Conservation (phyloP, 2,888 invertebrate species). For the Acrobasis consociella region DNA sequence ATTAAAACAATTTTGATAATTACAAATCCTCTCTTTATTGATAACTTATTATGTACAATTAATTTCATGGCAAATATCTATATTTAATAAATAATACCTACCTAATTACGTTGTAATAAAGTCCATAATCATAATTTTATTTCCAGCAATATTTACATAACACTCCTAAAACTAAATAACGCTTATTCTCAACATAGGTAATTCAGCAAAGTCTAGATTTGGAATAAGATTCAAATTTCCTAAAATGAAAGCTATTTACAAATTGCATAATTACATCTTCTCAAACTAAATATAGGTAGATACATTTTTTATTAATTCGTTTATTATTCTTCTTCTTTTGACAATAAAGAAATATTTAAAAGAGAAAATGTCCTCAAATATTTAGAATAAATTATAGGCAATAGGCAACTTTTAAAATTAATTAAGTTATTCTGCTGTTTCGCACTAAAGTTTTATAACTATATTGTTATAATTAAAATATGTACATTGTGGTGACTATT, state of each 20-base stretch:
- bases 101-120: constrained; percentile 34
- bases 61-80: constrained; percentile 38
- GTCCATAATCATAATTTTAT: constrained; percentile 36
- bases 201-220: constrained; percentile 29
- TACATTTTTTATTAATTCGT: background rate
- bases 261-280: background rate
- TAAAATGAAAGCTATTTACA: constrained; percentile 15
- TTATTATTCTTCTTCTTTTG: too few species aligned
- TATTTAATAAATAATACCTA: constrained; percentile 39
- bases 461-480: constrained; percentile 6
- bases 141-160: constrained; percentile 69
- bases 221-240: constrained; percentile 24
- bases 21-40: constrained; percentile 70
- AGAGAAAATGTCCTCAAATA: background rate
- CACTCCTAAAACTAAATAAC: constrained; percentile 80
- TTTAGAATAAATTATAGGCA: constrained; percentile 22
- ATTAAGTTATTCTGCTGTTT: constrained; percentile 24
- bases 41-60: constrained; percentile 63
- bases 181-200: constrained; percentile 53
- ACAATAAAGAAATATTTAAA: background rate
- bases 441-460: constrained; percentile 17
- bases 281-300: too few species aligned
- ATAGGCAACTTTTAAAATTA: constrained; percentile 17
- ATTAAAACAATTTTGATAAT: constrained; percentile 41
- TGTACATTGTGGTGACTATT: constrained; percentile 35